These are phyloP conservation scores for Idaea dimidiata DNA, from an alignment of 2,888 invertebrate genomes.

Conservation along the genomic window DNA sequence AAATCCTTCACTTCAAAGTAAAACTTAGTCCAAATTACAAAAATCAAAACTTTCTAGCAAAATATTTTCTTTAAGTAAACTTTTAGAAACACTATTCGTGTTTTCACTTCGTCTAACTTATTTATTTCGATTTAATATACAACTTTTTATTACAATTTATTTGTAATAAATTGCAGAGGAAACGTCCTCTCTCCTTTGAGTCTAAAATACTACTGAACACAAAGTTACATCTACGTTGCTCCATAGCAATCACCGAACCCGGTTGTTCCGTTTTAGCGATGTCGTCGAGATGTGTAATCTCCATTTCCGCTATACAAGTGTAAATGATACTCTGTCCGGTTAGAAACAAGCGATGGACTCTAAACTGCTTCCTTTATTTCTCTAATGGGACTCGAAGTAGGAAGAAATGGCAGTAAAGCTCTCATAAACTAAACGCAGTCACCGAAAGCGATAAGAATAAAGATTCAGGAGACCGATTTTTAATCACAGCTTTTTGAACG, in stretches of 20 bases:
- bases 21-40: not conserved
- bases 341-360: slow-evolving; percentile 29
- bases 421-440: slow-evolving; percentile 52
- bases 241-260: slow-evolving; percentile 20
- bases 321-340: slow-evolving; percentile 4
- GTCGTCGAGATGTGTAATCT: slow-evolving; percentile 30
- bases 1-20: not conserved
- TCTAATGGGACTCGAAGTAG: slow-evolving; percentile 15
- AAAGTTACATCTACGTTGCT: slow-evolving; percentile 28
- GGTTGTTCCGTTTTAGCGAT: slow-evolving; percentile 30
- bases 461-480: slow-evolving; percentile 23
- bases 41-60: not conserved
- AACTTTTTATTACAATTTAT: slow-evolving; percentile 8
- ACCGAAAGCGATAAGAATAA: slow-evolving; percentile 48
- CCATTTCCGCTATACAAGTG: slow-evolving; percentile 37
- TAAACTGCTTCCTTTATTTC: slow-evolving; percentile 17
- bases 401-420: slow-evolving; percentile 50
- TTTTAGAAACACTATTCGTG: not conserved
- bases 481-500: not conserved
- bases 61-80: not conserved
- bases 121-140: not conserved
- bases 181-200: slow-evolving; percentile 48
- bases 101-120: not conserved
- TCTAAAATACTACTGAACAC: slow-evolving; percentile 62
- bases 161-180: slow-evolving; percentile 7